These are phyloP conservation scores for Aporophyla lueneburgensis DNA, from an alignment of 2,888 invertebrate genomes.

Conservation along the genomic window DNA sequence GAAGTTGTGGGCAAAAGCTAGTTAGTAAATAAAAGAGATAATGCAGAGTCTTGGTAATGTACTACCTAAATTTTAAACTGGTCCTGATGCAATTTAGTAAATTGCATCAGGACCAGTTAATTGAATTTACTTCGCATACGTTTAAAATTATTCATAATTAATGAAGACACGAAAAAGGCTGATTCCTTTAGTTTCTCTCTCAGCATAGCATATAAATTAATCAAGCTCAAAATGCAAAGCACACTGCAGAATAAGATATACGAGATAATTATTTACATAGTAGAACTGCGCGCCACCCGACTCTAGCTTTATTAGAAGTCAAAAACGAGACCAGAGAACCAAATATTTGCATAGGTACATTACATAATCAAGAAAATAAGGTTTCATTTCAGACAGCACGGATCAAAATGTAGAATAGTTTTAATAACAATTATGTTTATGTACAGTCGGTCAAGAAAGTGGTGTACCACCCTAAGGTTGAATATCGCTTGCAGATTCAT, in stretches of 20 bases:
- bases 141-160: not conserved
- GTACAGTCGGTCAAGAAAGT: too few relatives aligned
- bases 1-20: too few relatives aligned
- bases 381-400: not conserved
- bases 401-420: too few relatives aligned
- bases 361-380: not conserved
- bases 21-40: too few relatives aligned
- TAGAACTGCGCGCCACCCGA: not conserved
- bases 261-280: constrained; percentile 23
- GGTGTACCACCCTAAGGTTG: too few relatives aligned
- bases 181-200: not conserved
- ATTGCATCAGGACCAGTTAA: too few relatives aligned
- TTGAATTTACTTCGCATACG: not conserved
- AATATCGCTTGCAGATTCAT: too few relatives aligned
- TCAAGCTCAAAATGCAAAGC: constrained; percentile 31
- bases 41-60: too few relatives aligned
- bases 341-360: not conserved
- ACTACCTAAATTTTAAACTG: too few relatives aligned
- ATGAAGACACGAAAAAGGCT: not conserved
- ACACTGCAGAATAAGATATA: not conserved
- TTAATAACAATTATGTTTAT: too few relatives aligned
- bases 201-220: constrained; percentile 19
- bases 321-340: not conserved
- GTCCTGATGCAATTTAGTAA: too few relatives aligned
- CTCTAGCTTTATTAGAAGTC: not conserved